Evolutionary conservation across 2,797 vertebrate species (phyloP).

Genomic region (Micrastur ruficollis): DNA sequence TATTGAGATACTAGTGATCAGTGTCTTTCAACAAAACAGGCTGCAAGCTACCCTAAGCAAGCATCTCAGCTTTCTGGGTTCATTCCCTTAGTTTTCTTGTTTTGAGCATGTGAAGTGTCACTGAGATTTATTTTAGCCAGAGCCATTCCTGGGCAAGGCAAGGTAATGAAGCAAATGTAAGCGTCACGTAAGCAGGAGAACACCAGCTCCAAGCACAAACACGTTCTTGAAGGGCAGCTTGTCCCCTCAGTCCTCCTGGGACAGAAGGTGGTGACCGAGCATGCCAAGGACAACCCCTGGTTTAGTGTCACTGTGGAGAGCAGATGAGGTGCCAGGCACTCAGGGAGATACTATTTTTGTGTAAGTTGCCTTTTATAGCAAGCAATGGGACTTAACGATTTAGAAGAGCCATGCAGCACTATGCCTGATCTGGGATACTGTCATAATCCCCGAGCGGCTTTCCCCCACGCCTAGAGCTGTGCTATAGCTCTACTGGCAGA

Average conservation of each 20-base stretch:
- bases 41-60: not conserved
- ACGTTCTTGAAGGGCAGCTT: not conserved
- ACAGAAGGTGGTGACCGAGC: not conserved
- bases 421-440: not conserved
- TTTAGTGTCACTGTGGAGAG: not conserved
- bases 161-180: not conserved
- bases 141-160: not conserved
- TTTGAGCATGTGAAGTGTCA: not conserved
- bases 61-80: not conserved
- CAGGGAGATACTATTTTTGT: not conserved
- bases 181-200: not conserved
- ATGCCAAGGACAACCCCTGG: not conserved
- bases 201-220: not conserved
- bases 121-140: not conserved
- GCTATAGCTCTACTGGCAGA: not conserved
- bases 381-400: not conserved
- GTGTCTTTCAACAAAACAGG: not conserved
- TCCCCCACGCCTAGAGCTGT: not conserved
- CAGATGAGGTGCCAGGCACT: not conserved
- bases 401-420: not conserved
- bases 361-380: not conserved
- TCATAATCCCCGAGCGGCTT: accelerated
- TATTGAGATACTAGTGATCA: not conserved
- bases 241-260: not conserved
- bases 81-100: not conserved